phyloP scores from a whole-genome alignment of 2,797 vertebrate genomes.

The Hydrolagus colliei region DNA sequence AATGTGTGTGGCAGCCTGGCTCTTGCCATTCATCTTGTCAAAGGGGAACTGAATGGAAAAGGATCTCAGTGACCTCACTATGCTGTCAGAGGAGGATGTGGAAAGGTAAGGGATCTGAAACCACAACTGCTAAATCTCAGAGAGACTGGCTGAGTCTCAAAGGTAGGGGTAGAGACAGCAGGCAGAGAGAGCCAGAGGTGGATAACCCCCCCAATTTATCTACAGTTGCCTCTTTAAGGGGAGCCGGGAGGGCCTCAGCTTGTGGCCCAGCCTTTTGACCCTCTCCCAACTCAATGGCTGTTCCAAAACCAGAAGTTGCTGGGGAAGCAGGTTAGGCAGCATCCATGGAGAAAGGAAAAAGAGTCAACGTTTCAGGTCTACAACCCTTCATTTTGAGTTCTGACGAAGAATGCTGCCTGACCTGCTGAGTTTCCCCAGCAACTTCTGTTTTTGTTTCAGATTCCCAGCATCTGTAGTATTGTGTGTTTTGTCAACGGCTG shows the following conservation, averaged over 20 bases:
- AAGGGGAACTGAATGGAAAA: slow-evolving; percentile 90
- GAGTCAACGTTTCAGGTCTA: too few species aligned
- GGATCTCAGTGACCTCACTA: slow-evolving; percentile 90
- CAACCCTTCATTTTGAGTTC: too few species aligned
- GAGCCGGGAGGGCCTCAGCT: neutral
- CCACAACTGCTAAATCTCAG: neutral
- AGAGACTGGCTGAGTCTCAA: neutral
- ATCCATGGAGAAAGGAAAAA: too few species aligned
- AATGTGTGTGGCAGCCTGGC: slow-evolving; percentile 10
- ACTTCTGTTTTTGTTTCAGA: too few species aligned
- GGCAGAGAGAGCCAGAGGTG: neutral
- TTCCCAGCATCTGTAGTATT: too few species aligned
- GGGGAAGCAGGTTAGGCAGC: too few species aligned
- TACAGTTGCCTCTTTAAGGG: neutral
- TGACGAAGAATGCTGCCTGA: too few species aligned
- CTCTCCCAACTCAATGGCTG: too few species aligned
- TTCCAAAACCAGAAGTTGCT: too few species aligned
- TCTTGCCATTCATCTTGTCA: neutral
- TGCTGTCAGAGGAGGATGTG: slow-evolving; percentile 95
- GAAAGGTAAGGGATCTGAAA: slow-evolving; percentile 68
- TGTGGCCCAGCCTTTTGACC: neutral
- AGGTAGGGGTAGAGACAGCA: neutral
- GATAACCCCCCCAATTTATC: too few species aligned
- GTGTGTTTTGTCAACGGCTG: too few species aligned
- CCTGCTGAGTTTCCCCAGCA: too few species aligned